Conservation (phyloP, 2,888 invertebrate species). For the Eubasilissa splendida region DNA sequence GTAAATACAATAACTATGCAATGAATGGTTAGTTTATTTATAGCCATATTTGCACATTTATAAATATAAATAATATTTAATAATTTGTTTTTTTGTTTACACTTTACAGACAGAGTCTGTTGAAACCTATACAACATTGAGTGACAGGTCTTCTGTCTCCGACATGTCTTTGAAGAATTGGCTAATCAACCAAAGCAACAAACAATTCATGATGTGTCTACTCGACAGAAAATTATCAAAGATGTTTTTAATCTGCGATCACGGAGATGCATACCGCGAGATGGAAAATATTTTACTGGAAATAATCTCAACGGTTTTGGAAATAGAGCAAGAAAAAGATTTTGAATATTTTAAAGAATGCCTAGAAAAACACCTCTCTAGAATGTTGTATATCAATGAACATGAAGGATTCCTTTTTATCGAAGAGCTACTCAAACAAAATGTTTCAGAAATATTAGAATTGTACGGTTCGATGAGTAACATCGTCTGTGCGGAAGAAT, state of each 20-base stretch:
- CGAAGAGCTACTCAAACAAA: background rate
- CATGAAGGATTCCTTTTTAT: slow-evolving; percentile 22
- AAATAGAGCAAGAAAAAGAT: background rate
- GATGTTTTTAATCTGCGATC: slow-evolving; percentile 10
- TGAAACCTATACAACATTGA: slow-evolving; percentile 23
- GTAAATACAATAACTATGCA: no score
- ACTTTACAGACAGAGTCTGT: slow-evolving; percentile 30
- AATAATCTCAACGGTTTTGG: background rate
- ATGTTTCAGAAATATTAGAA: slow-evolving; percentile 26
- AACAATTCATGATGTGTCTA: slow-evolving; percentile 10
- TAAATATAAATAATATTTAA: no score
- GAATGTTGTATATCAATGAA: slow-evolving; percentile 18
- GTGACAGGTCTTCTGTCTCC: slow-evolving; percentile 15
- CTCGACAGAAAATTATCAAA: slow-evolving; percentile 22
- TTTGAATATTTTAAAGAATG: background rate
- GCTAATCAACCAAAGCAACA: background rate
- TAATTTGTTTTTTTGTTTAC: no score
- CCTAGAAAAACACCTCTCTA: background rate
- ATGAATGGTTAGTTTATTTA: no score
- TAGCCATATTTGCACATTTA: no score
- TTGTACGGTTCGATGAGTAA: slow-evolving; percentile 11
- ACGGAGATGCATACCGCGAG: background rate
- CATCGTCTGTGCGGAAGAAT: background rate
- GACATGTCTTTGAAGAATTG: background rate
- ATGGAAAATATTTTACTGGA: slow-evolving; percentile 16